These are phyloP conservation scores for Hetaerina titia DNA, from an alignment of 2,888 invertebrate species.

Conservation along the genomic window DNA sequence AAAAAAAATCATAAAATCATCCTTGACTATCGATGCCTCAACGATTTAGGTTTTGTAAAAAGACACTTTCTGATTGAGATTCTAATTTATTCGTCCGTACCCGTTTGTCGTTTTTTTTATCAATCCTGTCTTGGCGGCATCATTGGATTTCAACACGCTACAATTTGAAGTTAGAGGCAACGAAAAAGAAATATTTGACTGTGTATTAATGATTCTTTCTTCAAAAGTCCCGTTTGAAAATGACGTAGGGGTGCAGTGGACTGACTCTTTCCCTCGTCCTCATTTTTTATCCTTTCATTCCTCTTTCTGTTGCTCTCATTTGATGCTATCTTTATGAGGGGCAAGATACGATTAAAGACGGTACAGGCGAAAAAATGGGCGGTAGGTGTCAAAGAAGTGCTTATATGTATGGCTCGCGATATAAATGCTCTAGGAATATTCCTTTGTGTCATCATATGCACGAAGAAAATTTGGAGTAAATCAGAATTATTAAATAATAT, in stretches of 20 bases:
- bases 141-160: not conserved
- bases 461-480: not conserved
- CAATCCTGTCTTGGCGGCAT: not conserved
- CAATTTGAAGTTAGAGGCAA: not conserved
- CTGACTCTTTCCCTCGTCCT: not conserved
- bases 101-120: not conserved
- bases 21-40: too few species aligned
- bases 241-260: not conserved
- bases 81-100: not conserved
- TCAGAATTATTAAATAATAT: not conserved
- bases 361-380: slow-evolving; percentile 25
- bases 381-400: slow-evolving; percentile 21
- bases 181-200: not conserved
- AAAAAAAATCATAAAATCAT: too few species aligned
- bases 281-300: not conserved
- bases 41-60: too few species aligned
- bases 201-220: not conserved
- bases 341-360: not conserved
- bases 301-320: not conserved
- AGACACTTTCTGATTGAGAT: not conserved
- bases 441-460: slow-evolving; percentile 27
- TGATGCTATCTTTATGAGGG: not conserved
- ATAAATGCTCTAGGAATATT: slow-evolving; percentile 1
- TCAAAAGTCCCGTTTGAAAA: not conserved
- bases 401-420: slow-evolving; percentile 38